Percentiles rank a stretch among this genome's conserved stretches.
These are phyloP conservation scores for Nematopogon swammerdamellus DNA, from an alignment of 2,888 invertebrate species.

Conservation along the genomic window DNA sequence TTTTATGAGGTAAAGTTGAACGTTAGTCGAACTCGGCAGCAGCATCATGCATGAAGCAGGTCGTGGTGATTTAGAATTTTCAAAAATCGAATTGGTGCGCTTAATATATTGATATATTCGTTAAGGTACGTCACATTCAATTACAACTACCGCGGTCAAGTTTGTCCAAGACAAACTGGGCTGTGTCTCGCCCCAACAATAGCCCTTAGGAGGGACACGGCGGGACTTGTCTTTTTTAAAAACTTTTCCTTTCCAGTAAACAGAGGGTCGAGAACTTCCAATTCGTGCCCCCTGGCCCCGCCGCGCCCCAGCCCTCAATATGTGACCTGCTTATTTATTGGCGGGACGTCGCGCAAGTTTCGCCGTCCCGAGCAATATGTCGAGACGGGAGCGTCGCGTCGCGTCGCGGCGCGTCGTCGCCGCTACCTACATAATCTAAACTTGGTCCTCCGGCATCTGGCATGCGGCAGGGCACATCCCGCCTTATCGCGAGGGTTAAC, in stretches of 20 bases:
- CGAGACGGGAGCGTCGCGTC: constrained; percentile 19
- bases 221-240: constrained; percentile 29
- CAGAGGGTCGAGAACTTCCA: constrained; percentile 48
- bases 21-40: too few relatives aligned
- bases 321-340: constrained; percentile 58
- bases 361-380: constrained; percentile 46
- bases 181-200: not conserved
- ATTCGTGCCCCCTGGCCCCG: constrained; percentile 44
- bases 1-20: too few relatives aligned
- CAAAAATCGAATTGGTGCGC: too few relatives aligned
- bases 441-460: not conserved
- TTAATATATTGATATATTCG: too few relatives aligned
- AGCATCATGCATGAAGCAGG: too few relatives aligned
- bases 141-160: too few relatives aligned
- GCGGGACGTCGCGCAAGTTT: constrained; percentile 47
- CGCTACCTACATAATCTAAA: not conserved
- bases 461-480: too few relatives aligned
- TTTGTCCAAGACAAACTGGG: too few relatives aligned
- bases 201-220: not conserved
- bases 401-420: not conserved
- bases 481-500: too few relatives aligned
- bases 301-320: constrained; percentile 51
- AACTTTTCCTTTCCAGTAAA: constrained; percentile 48
- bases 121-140: too few relatives aligned
- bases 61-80: too few relatives aligned